Base-by-base conservation (phyloP, 1,140 invertebrate species). In the Saxidomus purpurata region DNA sequence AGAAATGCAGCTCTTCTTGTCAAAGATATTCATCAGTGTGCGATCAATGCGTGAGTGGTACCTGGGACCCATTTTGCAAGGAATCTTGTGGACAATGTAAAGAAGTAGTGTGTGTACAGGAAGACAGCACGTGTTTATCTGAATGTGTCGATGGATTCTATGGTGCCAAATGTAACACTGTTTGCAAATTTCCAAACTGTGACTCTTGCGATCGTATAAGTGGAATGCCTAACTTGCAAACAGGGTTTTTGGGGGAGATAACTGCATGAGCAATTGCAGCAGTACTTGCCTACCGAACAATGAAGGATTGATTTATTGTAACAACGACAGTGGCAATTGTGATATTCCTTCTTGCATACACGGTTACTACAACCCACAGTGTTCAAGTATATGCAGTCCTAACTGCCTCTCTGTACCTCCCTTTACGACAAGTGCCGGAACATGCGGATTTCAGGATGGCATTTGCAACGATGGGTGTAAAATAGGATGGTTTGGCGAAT, bases 91-190 rank as follows among this genome's bases (percentile, higher is more conserved):
- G 86, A 6, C 19, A 81, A 13, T 88, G 86, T 81, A 22, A 25
- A 34, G 61, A 40, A 31, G n/a, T 36, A 17, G 3, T 13, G 11
- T 88, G 86, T 81, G 4, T 28, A 8, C 86, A 88, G 86, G 28
- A 49, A 1, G n/a, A 59, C 17, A 61, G 76, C 4, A 36, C 36
- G 1, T 88, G 86, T 34, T 1, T 67, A 2, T 55, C 31, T 17
- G 86, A 79, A 13, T 88, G 86, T 55, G 19, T 34, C 1, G 49
- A 55, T 38, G 86, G 86, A 55, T 88, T 49, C 77, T 79, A 71
- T 71, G 86, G 76, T 2, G 3, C 17, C 13, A 52, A 25, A 0
- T 88, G 86, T 67, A 28, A 34, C 6, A 34, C 17, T 3, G 17
- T 17, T 3, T 88, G 86, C n/a, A 19, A 1, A 36, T 79, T 31